Evolutionary conservation across 2,888 invertebrate species (phyloP).

Genomic region (Odontomyia ornata): DNA sequence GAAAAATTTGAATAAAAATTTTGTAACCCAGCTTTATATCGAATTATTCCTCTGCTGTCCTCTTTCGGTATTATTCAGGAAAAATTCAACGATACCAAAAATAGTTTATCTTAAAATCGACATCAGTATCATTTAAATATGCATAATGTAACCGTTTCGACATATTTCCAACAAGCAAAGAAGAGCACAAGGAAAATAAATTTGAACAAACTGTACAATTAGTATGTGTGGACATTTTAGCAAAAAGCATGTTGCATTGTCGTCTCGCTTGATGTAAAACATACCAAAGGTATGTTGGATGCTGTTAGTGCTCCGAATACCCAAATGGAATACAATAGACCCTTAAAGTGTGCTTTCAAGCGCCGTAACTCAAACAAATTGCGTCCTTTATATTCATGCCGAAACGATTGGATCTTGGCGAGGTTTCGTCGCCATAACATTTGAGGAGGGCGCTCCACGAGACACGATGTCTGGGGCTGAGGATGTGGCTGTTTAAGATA

Average conservation of each 20-base stretch:
- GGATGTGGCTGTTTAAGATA: slow-evolving; percentile 33
- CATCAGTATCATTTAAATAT: slow-evolving; percentile 42
- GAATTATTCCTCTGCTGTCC: too few species aligned
- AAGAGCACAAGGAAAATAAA: slow-evolving; percentile 51
- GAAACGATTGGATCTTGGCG: slow-evolving; percentile 39
- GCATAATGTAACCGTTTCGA: slow-evolving; percentile 51
- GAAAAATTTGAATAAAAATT: too few species aligned
- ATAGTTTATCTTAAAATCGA: slow-evolving; percentile 25
- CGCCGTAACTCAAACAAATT: slow-evolving; percentile 66
- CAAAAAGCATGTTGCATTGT: slow-evolving; percentile 52
- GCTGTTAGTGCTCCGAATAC: neutral
- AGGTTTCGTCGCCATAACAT: neutral
- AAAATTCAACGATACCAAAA: too few species aligned
- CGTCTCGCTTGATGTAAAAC: slow-evolving; percentile 47
- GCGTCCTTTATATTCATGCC: slow-evolving; percentile 54
- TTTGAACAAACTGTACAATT: slow-evolving; percentile 51
- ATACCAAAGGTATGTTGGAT: slow-evolving; percentile 29
- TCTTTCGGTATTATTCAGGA: too few species aligned
- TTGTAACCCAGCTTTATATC: too few species aligned
- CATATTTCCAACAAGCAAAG: slow-evolving; percentile 47
- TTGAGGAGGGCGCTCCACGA: slow-evolving; percentile 48
- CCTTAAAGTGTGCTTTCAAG: slow-evolving; percentile 65
- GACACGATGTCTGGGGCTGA: slow-evolving; percentile 48
- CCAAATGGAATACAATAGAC: slow-evolving; percentile 61
- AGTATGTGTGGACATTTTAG: slow-evolving; percentile 52